These are phyloP conservation scores for Leptinotarsa peninsularis DNA, from an alignment of 2,888 invertebrate genomes.

Conservation along the genomic window DNA sequence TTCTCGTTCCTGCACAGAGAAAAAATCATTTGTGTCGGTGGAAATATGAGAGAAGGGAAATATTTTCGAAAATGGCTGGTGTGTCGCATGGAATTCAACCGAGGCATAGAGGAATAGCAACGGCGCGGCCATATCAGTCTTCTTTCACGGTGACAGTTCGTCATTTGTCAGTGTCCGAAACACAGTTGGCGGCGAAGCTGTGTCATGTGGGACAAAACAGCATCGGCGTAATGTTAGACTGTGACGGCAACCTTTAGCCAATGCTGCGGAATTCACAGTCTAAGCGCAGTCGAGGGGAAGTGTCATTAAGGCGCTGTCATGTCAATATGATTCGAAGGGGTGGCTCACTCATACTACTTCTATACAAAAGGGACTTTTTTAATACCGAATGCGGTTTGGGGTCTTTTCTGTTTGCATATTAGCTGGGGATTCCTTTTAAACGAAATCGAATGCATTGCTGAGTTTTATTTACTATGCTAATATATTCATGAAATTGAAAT, in stretches of 20 bases:
- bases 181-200: constrained; percentile 67
- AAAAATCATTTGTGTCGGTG: constrained; percentile 56
- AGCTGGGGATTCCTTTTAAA: constrained; percentile 61
- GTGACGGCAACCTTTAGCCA: constrained; percentile 50
- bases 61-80: constrained; percentile 65
- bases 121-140: constrained; percentile 69
- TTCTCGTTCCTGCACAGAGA: constrained; percentile 59
- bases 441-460: constrained; percentile 63
- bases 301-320: constrained; percentile 68
- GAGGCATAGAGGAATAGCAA: constrained; percentile 64
- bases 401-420: constrained; percentile 64
- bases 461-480: constrained; percentile 64
- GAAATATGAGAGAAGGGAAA: constrained; percentile 62
- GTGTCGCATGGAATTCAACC: constrained; percentile 63
- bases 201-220: constrained; percentile 69
- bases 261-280: constrained; percentile 57
- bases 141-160: constrained; percentile 69
- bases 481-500: constrained; percentile 66
- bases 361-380: constrained; percentile 66
- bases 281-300: constrained; percentile 62
- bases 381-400: constrained; percentile 65
- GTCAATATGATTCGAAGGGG: constrained; percentile 68
- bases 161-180: constrained; percentile 69
- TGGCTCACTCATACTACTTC: constrained; percentile 62
- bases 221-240: constrained; percentile 63